Percentiles rank a stretch among this genome's conserved stretches.
phyloP scores from a whole-genome alignment of 2,888 invertebrate genomes.

The Argyresthia albistria region DNA sequence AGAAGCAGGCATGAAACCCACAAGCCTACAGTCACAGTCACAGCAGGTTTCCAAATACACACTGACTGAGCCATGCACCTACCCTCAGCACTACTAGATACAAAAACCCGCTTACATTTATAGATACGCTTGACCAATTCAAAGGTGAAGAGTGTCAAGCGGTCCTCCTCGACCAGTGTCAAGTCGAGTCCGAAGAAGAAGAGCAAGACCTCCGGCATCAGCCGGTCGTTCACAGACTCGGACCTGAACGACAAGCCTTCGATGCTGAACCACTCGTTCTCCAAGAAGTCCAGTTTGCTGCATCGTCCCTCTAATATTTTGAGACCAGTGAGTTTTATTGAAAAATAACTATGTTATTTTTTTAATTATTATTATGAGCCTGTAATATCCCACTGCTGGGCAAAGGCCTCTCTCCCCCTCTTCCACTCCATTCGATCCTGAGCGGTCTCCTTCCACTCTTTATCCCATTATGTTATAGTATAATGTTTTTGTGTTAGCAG shows the following conservation, averaged over 20 bases:
- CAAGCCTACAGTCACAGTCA: too few relatives aligned
- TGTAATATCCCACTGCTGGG: too few relatives aligned
- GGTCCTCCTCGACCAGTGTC: conserved; percentile 46
- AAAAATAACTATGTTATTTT: too few relatives aligned
- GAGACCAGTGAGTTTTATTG: conserved; percentile 81
- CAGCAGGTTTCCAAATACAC: too few relatives aligned
- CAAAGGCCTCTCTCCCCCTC: too few relatives aligned
- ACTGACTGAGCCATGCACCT: too few relatives aligned
- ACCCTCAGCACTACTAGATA: not conserved
- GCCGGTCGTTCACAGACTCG: conserved; percentile 52
- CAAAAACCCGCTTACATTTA: conserved; percentile 24
- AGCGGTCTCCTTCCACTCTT: too few relatives aligned
- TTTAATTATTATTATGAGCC: too few relatives aligned
- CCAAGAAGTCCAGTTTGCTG: conserved; percentile 70
- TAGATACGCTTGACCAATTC: conserved; percentile 65
- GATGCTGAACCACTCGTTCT: conserved; percentile 70
- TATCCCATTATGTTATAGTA: too few relatives aligned
- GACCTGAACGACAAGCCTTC: conserved; percentile 68
- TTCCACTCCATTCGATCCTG: too few relatives aligned
- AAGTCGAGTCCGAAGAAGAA: conserved; percentile 58
- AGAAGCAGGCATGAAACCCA: too few relatives aligned
- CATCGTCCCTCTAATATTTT: conserved; percentile 78
- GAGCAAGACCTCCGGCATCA: conserved; percentile 43
- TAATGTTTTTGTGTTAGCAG: too few relatives aligned
- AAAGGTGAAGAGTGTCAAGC: conserved; percentile 62